Evolutionary conservation across 2,797 vertebrate species (phyloP).

Genomic region (Gymnodraco acuticeps): DNA sequence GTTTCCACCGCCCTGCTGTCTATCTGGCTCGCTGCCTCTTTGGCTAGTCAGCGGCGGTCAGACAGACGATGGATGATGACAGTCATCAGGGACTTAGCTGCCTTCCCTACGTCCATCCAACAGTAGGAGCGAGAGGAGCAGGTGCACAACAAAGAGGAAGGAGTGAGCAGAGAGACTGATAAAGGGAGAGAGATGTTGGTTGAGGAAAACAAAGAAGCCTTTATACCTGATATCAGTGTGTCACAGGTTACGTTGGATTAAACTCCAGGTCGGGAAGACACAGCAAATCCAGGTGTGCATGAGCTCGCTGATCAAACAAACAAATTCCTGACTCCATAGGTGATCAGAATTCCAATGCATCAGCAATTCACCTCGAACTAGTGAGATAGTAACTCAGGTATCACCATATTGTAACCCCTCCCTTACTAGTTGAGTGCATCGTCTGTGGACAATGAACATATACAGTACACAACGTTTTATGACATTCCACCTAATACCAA

Average conservation of each 20-base stretch:
- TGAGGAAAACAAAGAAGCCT: slow-evolving; percentile 42
- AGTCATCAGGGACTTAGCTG: slow-evolving; percentile 74
- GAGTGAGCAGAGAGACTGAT: slow-evolving; percentile 33
- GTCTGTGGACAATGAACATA: background rate
- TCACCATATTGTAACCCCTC: background rate
- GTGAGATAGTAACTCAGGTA: background rate
- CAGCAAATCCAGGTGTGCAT: slow-evolving; percentile 8
- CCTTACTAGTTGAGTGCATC: background rate
- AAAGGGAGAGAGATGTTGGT: slow-evolving; percentile 26
- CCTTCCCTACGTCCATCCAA: slow-evolving; percentile 65
- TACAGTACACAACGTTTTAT: background rate
- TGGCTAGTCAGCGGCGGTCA: slow-evolving; percentile 66
- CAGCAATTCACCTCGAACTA: background rate
- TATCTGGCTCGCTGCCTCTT: slow-evolving; percentile 68
- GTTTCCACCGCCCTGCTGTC: slow-evolving; percentile 66
- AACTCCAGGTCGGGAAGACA: slow-evolving; percentile 35
- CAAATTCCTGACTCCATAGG: background rate
- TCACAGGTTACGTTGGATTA: slow-evolving; percentile 32
- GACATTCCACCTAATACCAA: no score
- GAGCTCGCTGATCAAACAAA: background rate
- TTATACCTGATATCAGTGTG: slow-evolving; percentile 28
- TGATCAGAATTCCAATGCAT: slow-evolving; percentile 10
- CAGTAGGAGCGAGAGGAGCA: slow-evolving; percentile 65
- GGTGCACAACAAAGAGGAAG: slow-evolving; percentile 71
- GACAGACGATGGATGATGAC: slow-evolving; percentile 78